Evolutionary conservation across 2,113 vertebrate genomes (phyloP), one percentile per base, ranked within the genome.

Genomic region (Sclerurus mexicanus): DNA sequence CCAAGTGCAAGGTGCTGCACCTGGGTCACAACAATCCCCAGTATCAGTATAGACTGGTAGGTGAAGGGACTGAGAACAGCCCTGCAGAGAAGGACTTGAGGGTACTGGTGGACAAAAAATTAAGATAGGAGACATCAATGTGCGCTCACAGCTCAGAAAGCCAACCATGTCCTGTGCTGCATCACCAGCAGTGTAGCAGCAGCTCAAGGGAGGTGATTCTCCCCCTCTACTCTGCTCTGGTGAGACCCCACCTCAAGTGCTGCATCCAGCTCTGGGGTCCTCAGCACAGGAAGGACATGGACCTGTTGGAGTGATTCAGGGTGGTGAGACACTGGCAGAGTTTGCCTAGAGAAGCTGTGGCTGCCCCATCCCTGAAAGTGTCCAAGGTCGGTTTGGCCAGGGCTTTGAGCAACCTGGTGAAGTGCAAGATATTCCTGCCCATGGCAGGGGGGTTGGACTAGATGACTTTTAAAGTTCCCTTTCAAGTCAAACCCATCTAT

Each of bases 271-370:
- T 75, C 28, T 40, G 52, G 47, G 5, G 12, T 49, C 27, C 5
- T 2, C 75, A 75, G 4, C 9, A 33, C 8, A 9, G 6, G 10
- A 67, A 3, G 3, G 22, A 74, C 40, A 2, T 9, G 33, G 50
- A 60, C 1, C 42, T 89, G 19, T 6, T 75, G 58, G 49, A 71
- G 42, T 0, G 0, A 1, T 10, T 42, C 40, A 42, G 31, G 6
- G 2, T 59, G 25, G 5, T 76, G 20, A 50, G 28, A 7, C 23
- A 9, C 10, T 35, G 60, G 7, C 4, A 14, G 66, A 71, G 15
- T 12, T 53, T 81, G 14, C n/a, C 22, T 25, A 39, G 62, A 58
- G 42, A 23, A 39, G 5, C 5, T 47, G 42, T 84, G n/a, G 35
- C 1, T 76, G 14, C 39, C 62, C 14, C 44, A 23, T 64, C 14